A percentile compares a stretch with the other conserved stretches of the same genome.
Conservation (phyloP, 2,888 invertebrate species). For the Lycia hirtaria region DNA sequence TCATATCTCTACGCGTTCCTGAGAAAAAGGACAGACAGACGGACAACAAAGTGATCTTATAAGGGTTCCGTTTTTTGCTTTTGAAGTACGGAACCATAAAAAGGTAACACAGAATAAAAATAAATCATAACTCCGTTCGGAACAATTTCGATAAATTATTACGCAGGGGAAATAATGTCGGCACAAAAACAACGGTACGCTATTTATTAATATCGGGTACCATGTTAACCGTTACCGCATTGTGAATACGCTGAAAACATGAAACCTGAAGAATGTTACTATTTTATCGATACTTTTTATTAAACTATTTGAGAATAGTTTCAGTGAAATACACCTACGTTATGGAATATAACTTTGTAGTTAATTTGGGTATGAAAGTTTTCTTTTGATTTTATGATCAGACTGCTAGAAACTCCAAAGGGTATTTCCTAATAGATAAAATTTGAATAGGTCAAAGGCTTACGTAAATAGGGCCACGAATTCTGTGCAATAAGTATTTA, state of each 20-base stretch:
- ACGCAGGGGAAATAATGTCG: constrained; percentile 53
- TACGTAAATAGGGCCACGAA: no score
- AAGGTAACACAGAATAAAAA: constrained; percentile 47
- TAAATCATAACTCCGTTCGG: constrained; percentile 63
- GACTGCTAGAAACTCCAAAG: no score
- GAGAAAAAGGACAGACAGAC: no score
- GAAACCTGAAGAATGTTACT: constrained; percentile 15
- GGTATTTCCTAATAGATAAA: no score
- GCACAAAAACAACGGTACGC: constrained; percentile 50
- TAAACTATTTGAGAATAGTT: constrained; percentile 1
- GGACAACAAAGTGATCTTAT: no score
- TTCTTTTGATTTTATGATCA: no score
- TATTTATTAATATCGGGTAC: constrained; percentile 32
- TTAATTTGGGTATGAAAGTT: background rate
- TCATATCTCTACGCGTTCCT: no score
- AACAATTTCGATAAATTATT: constrained; percentile 66
- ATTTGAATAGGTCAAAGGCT: no score
- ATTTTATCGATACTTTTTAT: constrained; percentile 9
- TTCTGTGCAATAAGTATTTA: no score
- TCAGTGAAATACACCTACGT: background rate
- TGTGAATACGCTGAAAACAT: constrained; percentile 22
- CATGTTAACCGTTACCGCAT: constrained; percentile 27
- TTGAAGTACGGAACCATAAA: no score
- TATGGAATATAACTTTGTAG: background rate
- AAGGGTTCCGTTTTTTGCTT: no score